These are phyloP conservation scores for Barnardius zonarius DNA, from an alignment of 2,113 vertebrate genomes.

Conservation along the genomic window DNA sequence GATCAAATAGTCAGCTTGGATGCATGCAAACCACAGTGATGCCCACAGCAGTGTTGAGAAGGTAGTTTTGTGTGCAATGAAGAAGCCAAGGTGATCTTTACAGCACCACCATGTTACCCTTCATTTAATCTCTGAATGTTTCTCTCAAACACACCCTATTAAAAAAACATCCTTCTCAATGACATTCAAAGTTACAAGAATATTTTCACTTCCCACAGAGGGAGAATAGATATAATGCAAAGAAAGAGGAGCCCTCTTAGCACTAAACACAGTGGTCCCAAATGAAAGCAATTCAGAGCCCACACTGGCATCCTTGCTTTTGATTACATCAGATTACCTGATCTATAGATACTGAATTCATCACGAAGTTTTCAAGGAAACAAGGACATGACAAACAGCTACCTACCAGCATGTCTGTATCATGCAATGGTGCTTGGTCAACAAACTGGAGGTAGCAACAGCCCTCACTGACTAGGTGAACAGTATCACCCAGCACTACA, in stretches of 20 bases:
- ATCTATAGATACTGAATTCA: background rate
- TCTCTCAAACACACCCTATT: background rate
- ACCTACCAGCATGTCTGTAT: background rate
- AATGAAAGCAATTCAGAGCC: background rate
- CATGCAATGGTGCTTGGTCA: background rate
- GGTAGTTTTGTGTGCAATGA: background rate
- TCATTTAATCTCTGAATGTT: background rate
- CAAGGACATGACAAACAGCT: background rate
- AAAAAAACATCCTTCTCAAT: background rate
- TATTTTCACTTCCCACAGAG: background rate
- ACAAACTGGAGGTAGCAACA: background rate
- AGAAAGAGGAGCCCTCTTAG: background rate
- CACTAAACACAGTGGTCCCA: background rate
- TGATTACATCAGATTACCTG: background rate
- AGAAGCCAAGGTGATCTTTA: background rate
- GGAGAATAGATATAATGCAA: background rate
- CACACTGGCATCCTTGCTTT: background rate
- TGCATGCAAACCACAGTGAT: background rate
- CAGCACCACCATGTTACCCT: background rate
- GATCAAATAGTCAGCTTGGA: background rate
- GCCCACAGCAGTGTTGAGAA: background rate
- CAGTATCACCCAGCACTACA: background rate
- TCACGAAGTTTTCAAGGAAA: background rate
- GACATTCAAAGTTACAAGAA: background rate
- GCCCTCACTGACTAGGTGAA: background rate